Evolutionary conservation across 2,113 vertebrate species (phyloP).

Genomic region (Labeo catla): DNA sequence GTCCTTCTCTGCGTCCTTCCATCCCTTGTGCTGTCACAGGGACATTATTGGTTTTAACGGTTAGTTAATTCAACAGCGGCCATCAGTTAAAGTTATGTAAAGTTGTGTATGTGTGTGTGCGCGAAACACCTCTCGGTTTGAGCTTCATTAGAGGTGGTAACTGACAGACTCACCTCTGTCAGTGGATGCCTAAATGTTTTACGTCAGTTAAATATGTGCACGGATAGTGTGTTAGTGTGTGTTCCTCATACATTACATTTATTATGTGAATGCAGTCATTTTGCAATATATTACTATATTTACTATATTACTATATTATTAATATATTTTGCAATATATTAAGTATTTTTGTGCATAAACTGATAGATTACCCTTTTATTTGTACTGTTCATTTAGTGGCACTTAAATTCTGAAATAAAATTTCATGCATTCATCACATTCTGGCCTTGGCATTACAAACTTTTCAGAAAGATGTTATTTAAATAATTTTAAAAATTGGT

Average conservation of each 20-base stretch:
- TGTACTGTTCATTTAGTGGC: not conserved
- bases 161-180: not conserved
- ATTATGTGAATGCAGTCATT: not conserved
- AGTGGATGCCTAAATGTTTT: not conserved
- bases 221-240: not conserved
- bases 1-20: conserved; percentile 21
- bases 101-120: conserved; percentile 13
- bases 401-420: not conserved
- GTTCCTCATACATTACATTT: not conserved
- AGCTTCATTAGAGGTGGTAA: not conserved
- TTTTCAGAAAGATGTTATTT: not conserved
- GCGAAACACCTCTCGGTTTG: not conserved
- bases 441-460: not conserved
- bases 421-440: not conserved
- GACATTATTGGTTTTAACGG: conserved; percentile 33
- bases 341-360: not conserved
- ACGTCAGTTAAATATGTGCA: not conserved
- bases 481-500: not conserved
- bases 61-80: conserved; percentile 31
- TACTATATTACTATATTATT: no score
- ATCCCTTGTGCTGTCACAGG: not conserved
- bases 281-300: no score
- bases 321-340: not conserved
- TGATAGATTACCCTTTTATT: not conserved
- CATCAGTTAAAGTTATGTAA: not conserved